Percentiles rank a stretch among this genome's conserved stretches.
phyloP scores from a whole-genome alignment of 2,888 invertebrate species.

The Plagodis dolabraria region DNA sequence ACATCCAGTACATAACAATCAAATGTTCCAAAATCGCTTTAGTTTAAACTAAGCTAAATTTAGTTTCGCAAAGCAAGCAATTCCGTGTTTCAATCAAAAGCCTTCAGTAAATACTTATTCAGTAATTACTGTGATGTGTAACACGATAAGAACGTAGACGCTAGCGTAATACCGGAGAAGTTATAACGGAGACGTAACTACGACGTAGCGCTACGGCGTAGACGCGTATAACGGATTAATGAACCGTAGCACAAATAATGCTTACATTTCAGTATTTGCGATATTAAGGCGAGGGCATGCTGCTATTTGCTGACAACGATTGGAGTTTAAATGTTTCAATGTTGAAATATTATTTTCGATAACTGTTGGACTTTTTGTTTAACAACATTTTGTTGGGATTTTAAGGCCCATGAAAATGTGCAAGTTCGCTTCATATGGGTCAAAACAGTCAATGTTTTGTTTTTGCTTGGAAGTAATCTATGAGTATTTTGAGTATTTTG shows the following conservation, averaged over 20 bases:
- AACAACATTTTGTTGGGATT: too few species aligned
- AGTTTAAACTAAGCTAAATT: background rate
- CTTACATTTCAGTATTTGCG: conserved; percentile 11
- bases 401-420: too few species aligned
- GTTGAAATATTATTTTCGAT: too few species aligned
- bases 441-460: too few species aligned
- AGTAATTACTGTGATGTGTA: conserved; percentile 24
- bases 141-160: conserved; percentile 3
- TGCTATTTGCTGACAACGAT: background rate
- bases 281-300: conserved; percentile 2
- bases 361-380: too few species aligned
- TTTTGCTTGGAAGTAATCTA: too few species aligned
- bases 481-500: too few species aligned
- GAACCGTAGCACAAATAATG: conserved; percentile 37
- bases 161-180: conserved; percentile 1
- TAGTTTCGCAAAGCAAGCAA: conserved; percentile 8
- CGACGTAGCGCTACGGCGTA: conserved; percentile 26
- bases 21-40: background rate
- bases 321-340: background rate
- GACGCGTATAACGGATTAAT: conserved; percentile 36
- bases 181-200: conserved; percentile 16
- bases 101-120: conserved; percentile 21
- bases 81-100: conserved; percentile 3
- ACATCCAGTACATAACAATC: background rate
- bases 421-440: too few species aligned